These are phyloP conservation scores for Cirrhinus molitorella DNA, from an alignment of 2,797 vertebrate genomes.

Conservation along the genomic window DNA sequence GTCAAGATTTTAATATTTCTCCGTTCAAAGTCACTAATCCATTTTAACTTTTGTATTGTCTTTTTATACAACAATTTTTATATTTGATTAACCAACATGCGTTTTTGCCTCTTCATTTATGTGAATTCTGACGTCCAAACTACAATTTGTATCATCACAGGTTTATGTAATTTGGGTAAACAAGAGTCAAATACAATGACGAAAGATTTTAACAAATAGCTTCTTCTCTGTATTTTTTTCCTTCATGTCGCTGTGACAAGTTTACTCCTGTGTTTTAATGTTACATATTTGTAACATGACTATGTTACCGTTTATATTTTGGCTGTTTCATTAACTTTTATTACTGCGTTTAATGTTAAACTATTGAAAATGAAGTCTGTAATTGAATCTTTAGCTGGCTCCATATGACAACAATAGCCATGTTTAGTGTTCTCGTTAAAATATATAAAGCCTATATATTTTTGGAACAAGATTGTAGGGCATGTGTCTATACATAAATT, in stretches of 20 bases:
- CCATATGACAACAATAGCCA: too few relatives aligned
- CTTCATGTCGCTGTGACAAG: neutral
- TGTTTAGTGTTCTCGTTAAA: too few relatives aligned
- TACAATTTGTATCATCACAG: neutral
- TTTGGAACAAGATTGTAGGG: neutral
- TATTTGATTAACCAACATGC: neutral
- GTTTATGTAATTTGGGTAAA: neutral
- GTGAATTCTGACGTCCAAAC: neutral
- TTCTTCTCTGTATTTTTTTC: neutral
- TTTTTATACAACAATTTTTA: neutral
- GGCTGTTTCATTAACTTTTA: neutral
- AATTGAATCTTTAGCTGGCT: neutral
- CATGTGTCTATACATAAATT: neutral
- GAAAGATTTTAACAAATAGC: neutral
- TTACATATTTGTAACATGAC: neutral
- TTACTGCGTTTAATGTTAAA: neutral
- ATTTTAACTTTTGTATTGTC: neutral
- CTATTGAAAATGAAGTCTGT: neutral
- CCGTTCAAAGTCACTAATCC: neutral
- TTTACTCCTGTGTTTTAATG: neutral
- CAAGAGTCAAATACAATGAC: neutral
- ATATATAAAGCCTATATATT: neutral
- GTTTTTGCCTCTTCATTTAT: neutral
- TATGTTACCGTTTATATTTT: neutral
- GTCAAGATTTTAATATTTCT: neutral